Conservation (phyloP, 2,888 invertebrate genomes). For the Cataglyphis livida region DNA sequence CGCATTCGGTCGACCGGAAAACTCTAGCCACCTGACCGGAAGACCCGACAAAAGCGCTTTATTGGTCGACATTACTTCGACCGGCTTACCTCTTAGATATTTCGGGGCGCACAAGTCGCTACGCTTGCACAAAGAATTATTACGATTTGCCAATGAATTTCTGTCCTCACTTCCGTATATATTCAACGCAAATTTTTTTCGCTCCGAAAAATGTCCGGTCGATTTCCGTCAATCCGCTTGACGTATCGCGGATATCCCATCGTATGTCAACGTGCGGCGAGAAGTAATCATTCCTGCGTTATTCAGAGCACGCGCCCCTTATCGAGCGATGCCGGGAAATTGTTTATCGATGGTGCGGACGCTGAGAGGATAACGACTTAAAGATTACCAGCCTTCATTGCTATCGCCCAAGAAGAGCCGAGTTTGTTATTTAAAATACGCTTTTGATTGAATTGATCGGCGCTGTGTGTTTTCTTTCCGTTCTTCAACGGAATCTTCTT, state of each 20-base stretch:
- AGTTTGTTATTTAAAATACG: conserved; percentile 38
- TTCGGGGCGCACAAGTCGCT: conserved; percentile 52
- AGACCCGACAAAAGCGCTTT: conserved; percentile 83
- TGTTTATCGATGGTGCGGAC: conserved; percentile 50
- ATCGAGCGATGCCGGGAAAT: conserved; percentile 36
- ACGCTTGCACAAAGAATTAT: conserved; percentile 64
- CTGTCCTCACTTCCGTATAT: background rate
- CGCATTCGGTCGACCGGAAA: conserved; percentile 80
- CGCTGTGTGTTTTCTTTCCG: background rate
- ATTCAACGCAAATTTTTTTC: background rate
- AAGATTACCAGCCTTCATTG: conserved; percentile 43
- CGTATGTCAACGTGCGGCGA: background rate
- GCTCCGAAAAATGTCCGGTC: background rate
- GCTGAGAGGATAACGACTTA: conserved; percentile 46
- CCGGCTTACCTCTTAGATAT: conserved; percentile 61
- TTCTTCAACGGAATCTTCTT: conserved; percentile 4
- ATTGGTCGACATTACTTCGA: conserved; percentile 81
- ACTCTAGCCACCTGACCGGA: conserved; percentile 77
- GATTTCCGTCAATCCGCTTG: background rate
- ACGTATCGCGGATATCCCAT: conserved; percentile 25
- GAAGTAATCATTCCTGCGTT: conserved; percentile 41
- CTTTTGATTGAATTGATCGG: conserved; percentile 3
- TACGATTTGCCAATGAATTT: conserved; percentile 70
- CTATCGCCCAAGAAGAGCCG: background rate
- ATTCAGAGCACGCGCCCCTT: conserved; percentile 47